phyloP scores from a whole-genome alignment of 2,113 vertebrate species.

The Pteropus alecto region DNA sequence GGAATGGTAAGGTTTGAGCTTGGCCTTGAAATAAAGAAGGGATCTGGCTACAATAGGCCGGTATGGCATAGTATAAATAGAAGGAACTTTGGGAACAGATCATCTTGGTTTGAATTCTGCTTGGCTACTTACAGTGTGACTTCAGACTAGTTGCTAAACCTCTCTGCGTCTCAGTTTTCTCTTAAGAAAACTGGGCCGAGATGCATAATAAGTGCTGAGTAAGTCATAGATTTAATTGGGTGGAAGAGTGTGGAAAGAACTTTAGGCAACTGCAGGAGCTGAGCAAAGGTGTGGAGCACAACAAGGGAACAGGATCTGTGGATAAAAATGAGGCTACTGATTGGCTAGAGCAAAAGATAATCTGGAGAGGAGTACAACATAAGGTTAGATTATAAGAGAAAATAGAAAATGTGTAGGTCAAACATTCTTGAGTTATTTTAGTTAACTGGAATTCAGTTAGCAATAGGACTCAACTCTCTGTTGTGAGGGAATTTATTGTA shows the following conservation, averaged over 20 bases:
- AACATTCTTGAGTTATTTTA: not conserved
- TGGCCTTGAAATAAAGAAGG: not conserved
- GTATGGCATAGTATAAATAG: not conserved
- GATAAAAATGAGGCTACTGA: not conserved
- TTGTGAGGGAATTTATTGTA: not conserved
- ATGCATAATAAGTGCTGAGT: not conserved
- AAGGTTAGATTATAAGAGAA: not conserved
- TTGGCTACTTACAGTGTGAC: not conserved
- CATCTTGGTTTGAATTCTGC: not conserved
- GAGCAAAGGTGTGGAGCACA: not conserved
- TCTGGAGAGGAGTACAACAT: not conserved
- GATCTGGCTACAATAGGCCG: not conserved
- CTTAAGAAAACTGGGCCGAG: not conserved
- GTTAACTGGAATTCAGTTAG: slow-evolving; percentile 4
- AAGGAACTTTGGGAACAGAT: not conserved
- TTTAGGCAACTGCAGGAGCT: not conserved
- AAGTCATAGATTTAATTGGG: not conserved
- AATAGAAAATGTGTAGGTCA: not conserved
- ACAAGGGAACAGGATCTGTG: not conserved
- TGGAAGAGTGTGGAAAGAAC: not conserved
- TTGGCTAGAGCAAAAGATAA: not conserved
- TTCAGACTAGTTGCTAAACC: not conserved
- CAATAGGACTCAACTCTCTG: not conserved
- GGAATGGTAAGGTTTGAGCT: not conserved
- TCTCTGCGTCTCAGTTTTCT: not conserved